phyloP scores from a whole-genome alignment of 2,888 invertebrate species.

The Polyploca ridens region DNA sequence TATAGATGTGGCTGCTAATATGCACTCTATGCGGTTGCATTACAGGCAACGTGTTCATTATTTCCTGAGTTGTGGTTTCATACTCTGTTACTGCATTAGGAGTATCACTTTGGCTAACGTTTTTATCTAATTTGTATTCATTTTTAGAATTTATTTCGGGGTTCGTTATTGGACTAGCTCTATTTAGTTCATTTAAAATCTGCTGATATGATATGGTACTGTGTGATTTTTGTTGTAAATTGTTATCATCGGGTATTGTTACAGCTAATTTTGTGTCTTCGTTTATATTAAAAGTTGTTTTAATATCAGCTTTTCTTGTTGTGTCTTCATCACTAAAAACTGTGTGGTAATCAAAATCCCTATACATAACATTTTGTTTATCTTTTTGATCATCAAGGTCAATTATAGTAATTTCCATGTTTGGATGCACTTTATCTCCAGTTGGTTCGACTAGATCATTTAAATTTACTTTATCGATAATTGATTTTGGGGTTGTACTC shows the following conservation, averaged over 20 bases:
- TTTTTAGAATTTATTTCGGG: neutral
- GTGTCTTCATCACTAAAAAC: neutral
- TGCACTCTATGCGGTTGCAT: slow-evolving; percentile 37
- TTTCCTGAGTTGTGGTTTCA: neutral
- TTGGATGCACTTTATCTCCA: slow-evolving; percentile 19
- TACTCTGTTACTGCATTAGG: neutral
- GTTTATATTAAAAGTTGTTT: neutral
- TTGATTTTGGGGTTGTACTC: neutral
- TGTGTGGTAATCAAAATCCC: neutral
- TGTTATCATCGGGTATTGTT: neutral
- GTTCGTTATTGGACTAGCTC: neutral
- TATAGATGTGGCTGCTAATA: slow-evolving; percentile 44
- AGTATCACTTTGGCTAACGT: too few relatives aligned
- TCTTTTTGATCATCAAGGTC: slow-evolving; percentile 36
- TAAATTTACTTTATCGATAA: neutral
- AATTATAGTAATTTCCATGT: slow-evolving; percentile 43
- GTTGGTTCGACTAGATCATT: neutral
- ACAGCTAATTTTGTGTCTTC: neutral
- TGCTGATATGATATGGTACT: neutral
- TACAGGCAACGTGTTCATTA: neutral
- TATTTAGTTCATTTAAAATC: neutral
- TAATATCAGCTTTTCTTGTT: neutral
- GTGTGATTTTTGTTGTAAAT: neutral
- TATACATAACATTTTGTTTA: neutral
- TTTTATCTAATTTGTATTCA: neutral